Evolutionary conservation across 2,888 invertebrate species (phyloP), one percentile per base, ranked within the genome.

Genomic region (Morpho helenor): DNA sequence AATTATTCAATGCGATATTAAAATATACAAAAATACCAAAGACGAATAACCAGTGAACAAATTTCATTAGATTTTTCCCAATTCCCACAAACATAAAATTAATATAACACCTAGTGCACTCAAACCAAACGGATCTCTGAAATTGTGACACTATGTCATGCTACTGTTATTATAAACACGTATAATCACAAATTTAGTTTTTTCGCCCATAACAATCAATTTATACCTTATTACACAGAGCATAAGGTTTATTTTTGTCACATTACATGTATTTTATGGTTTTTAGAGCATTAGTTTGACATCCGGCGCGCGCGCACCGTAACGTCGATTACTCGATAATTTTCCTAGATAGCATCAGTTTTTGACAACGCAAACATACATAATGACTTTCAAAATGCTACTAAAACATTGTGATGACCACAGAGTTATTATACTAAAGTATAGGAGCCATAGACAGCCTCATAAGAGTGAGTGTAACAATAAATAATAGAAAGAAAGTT

Each of bases 291-390:
- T 80, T 76, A 74, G 77, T 76, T 79, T 80, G 84, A 82, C 87
- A 85, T 86, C 85, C 87, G 84, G 82, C 87, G 85, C 77, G 76
- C 71, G 84, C 85, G 87, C 87, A 85, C 77, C 83, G 78, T 81
- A 77, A 78, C 84, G 81, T 77, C 86, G 87, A 87, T 87, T 88
- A 89, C 79, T 86, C 80, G 88, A 89, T 89, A 89, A 88, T 89
- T 89, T 87, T 67, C 75, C 66, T 67, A 80, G 87, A 88, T 88
- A 78, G 77, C 69, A 74, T 87, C 87, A 82, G 70, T 74, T 84
- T 87, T 87, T 84, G 86, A 87, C 87, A 87, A 83, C 82, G 50
- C 50, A 39, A 54, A 54, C 50, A 57, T 49, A 47, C 50, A 39
- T 61, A 53, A 57, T 57, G 54, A 50, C 49, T 57, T 57, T 57